phyloP scores from a whole-genome alignment of 2,888 invertebrate species.

The Eueremaeus valkanovi region DNA sequence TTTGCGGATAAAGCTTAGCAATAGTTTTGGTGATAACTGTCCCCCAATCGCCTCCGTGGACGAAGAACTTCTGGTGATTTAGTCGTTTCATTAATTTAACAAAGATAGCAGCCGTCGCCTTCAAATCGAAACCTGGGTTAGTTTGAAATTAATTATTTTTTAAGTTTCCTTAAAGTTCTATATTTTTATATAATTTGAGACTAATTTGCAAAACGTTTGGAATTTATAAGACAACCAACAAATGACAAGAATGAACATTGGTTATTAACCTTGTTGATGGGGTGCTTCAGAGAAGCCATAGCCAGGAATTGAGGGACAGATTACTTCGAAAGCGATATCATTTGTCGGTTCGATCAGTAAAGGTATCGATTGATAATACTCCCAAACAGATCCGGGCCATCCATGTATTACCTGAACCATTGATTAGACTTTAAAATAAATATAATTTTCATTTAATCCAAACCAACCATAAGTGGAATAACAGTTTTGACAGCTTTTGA shows the following conservation, averaged over 20 bases:
- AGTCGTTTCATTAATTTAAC: slow-evolving; percentile 68
- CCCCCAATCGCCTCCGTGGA: slow-evolving; percentile 83
- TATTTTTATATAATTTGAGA: too few species aligned
- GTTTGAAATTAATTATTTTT: slow-evolving; percentile 37
- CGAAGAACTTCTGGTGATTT: slow-evolving; percentile 63
- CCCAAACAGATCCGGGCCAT: slow-evolving; percentile 78
- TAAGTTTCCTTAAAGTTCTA: too few species aligned
- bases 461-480: slow-evolving; percentile 60
- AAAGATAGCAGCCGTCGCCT: slow-evolving; percentile 55
- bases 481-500: slow-evolving; percentile 49
- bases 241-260: too few species aligned
- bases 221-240: too few species aligned
- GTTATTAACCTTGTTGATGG: slow-evolving; percentile 58
- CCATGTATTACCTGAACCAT: slow-evolving; percentile 64
- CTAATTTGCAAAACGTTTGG: background rate
- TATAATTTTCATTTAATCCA: background rate
- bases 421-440: background rate
- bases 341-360: slow-evolving; percentile 58
- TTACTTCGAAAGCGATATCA: slow-evolving; percentile 64
- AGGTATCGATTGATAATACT: slow-evolving; percentile 72
- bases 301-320: slow-evolving; percentile 58
- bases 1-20: slow-evolving; percentile 62
- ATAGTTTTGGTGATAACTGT: slow-evolving; percentile 62
- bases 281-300: slow-evolving; percentile 59
- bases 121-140: slow-evolving; percentile 45